Conservation (phyloP, 2,797 vertebrate genomes). For the Amblyopsis hoosieri region DNA sequence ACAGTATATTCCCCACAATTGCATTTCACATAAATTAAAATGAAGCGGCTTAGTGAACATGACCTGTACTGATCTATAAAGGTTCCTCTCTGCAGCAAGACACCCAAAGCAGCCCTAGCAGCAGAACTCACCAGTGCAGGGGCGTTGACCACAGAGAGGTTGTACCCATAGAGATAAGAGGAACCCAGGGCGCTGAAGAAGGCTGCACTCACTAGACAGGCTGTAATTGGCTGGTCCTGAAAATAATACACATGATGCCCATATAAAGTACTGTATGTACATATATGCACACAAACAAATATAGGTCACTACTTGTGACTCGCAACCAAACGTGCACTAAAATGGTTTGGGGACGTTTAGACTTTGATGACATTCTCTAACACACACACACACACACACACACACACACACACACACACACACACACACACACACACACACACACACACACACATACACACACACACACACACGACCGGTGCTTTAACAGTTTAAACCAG, state of each 20-base stretch:
- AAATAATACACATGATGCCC: conserved; percentile 12
- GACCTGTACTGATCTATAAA: conserved; percentile 16
- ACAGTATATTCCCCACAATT: too few species aligned
- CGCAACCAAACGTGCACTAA: too few species aligned
- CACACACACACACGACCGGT: too few species aligned
- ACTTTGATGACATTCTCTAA: too few species aligned
- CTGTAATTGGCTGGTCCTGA: conserved; percentile 68
- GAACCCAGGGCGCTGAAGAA: conserved; percentile 89
- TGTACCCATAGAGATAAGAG: conserved; percentile 95
- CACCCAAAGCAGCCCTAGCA: neutral
- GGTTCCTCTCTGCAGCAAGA: neutral
- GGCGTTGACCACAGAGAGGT: conserved; percentile 93
- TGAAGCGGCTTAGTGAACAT: neutral
- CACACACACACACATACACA: too few species aligned
- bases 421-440: neutral
- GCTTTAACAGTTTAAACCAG: too few species aligned
- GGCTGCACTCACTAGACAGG: conserved; percentile 81
- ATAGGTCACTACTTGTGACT: neutral
- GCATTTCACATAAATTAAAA: neutral
- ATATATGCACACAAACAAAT: neutral
- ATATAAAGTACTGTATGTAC: neutral
- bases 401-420: neutral
- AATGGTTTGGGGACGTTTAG: too few species aligned
- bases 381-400: neutral
- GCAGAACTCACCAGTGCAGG: conserved; percentile 84